Evolutionary conservation across 1,140 invertebrate species (phyloP), one percentile per base, ranked within the genome.

Genomic region (Caenorhabditis inopinata): DNA sequence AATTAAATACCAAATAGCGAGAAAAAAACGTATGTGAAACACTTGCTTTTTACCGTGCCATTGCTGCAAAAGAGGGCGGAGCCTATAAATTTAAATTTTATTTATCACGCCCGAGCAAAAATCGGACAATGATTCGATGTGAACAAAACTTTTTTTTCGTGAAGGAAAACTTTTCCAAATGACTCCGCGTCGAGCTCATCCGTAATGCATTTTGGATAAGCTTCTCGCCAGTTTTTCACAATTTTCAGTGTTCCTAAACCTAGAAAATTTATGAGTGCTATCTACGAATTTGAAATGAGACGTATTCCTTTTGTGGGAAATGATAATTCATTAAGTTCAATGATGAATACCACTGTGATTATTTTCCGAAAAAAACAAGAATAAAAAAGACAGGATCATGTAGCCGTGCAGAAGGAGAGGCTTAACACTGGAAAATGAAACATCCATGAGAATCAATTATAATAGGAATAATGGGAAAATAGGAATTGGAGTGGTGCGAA

Each of bases 261-360:
- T 25, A 68, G 29, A 68, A 68, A 68, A 68, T 68, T 68, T 32
- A 68, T 68, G 58, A 68, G 38, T 38, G 58, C 38, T 25, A n/a
- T n/a, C n/a, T n/a, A n/a, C n/a, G n/a, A n/a, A n/a, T n/a, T n/a
- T n/a, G n/a, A n/a, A n/a, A n/a, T n/a, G n/a, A n/a, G n/a, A n/a
- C n/a, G n/a, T n/a, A n/a, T n/a, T n/a, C n/a, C n/a, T n/a, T n/a
- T n/a, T n/a, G n/a, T n/a, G n/a, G n/a, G n/a, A n/a, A n/a, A n/a
- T n/a, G n/a, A n/a, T n/a, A n/a, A n/a, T n/a, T n/a, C n/a, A n/a
- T n/a, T n/a, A n/a, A n/a, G n/a, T n/a, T n/a, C n/a, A n/a, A n/a
- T n/a, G n/a, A n/a, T n/a, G n/a, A n/a, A n/a, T n/a, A n/a, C n/a
- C n/a, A n/a, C n/a, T n/a, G n/a, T n/a, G n/a, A n/a, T n/a, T n/a